Conservation (phyloP, 2,797 vertebrate genomes). For the Rhyacichthys aspro region DNA sequence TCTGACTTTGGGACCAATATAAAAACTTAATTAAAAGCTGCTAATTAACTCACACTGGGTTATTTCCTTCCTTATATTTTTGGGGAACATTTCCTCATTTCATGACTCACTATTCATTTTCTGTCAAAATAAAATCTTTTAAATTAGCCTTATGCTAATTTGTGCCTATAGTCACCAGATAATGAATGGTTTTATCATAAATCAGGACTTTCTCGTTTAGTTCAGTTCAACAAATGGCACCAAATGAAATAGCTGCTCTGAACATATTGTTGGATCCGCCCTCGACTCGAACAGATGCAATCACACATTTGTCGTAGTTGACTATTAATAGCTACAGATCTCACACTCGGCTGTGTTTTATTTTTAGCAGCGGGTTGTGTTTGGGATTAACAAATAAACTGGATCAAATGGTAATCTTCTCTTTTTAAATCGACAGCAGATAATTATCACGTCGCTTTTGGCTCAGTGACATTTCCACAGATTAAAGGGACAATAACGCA, state of each 20-base stretch:
- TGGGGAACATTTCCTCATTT: background rate
- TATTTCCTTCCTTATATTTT: background rate
- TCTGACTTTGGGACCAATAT: background rate
- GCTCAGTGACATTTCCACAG: too few relatives aligned
- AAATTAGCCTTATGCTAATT: background rate
- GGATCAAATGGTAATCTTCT: background rate
- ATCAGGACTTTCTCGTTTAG: too few relatives aligned
- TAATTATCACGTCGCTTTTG: background rate
- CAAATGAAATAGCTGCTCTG: too few relatives aligned
- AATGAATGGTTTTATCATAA: too few relatives aligned
- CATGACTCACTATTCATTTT: too few relatives aligned
- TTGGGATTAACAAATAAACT: background rate
- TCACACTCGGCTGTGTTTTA: background rate
- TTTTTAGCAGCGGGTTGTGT: background rate
- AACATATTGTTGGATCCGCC: too few relatives aligned
- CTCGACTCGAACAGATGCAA: background rate
- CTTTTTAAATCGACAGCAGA: too few relatives aligned
- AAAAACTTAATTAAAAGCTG: background rate
- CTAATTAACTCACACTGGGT: background rate
- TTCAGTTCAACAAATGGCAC: too few relatives aligned
- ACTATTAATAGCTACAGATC: too few relatives aligned
- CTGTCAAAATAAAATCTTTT: too few relatives aligned
- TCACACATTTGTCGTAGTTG: background rate
- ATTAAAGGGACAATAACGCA: too few relatives aligned
- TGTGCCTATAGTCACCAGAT: background rate